A percentile compares a stretch with the other conserved stretches of the same genome.
These are phyloP conservation scores for Argyrosomus regius DNA, from an alignment of 2,797 vertebrate species.

Conservation along the genomic window DNA sequence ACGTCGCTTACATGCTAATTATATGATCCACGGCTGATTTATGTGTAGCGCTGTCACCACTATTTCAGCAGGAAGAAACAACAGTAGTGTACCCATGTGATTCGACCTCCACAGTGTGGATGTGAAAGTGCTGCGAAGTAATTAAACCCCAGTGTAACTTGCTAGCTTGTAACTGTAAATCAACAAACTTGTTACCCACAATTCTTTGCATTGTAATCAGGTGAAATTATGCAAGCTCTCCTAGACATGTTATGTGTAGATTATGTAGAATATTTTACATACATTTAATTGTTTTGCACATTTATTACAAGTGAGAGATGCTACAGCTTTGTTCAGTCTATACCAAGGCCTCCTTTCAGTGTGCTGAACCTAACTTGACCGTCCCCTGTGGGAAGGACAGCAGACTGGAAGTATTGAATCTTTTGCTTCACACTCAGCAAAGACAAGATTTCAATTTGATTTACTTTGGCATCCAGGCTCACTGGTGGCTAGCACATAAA, in stretches of 20 bases:
- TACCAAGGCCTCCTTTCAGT: background rate
- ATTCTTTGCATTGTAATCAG: background rate
- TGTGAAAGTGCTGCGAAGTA: background rate
- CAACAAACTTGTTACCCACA: background rate
- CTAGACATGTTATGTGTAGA: background rate
- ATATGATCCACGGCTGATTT: too few relatives aligned
- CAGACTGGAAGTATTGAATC: slow-evolving; percentile 1
- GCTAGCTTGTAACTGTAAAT: background rate
- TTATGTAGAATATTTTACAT: background rate
- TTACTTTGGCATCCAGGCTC: slow-evolving; percentile 32
- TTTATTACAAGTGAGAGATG: background rate
- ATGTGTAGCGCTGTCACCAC: too few relatives aligned
- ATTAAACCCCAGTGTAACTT: background rate
- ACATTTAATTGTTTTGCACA: background rate
- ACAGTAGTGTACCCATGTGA: background rate
- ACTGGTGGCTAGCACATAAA: slow-evolving; percentile 31
- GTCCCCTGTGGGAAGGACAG: slow-evolving; percentile 7
- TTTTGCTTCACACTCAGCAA: slow-evolving; percentile 6
- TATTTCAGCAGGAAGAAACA: background rate
- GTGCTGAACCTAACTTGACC: background rate
- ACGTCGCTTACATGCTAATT: background rate
- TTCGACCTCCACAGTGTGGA: background rate
- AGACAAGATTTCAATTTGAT: slow-evolving; percentile 30
- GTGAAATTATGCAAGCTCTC: background rate
- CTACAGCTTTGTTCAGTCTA: background rate